Conservation (phyloP, 2,888 invertebrate genomes). For the Nomada ruficornis region DNA sequence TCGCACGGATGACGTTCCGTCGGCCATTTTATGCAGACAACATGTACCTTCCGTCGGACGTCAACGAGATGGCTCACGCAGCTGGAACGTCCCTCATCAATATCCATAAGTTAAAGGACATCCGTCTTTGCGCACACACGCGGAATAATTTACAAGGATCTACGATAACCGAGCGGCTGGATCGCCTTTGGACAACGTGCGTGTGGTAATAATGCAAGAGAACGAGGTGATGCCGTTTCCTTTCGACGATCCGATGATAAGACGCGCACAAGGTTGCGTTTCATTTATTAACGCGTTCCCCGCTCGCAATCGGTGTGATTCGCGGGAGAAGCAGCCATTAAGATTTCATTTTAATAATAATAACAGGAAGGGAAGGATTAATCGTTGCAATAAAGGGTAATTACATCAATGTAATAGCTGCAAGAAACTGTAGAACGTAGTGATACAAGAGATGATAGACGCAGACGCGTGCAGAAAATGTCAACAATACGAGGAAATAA, state of each 20-base stretch:
- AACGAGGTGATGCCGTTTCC: slow-evolving; percentile 34
- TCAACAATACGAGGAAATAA: too few species aligned
- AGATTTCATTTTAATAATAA: too few species aligned
- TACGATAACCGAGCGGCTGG: slow-evolving; percentile 28
- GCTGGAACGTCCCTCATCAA: slow-evolving; percentile 56
- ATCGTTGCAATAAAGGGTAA: too few species aligned
- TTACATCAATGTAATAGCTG: too few species aligned
- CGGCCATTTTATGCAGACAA: slow-evolving; percentile 48
- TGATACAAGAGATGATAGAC: too few species aligned
- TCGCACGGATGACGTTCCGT: slow-evolving; percentile 45
- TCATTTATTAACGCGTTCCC: background rate
- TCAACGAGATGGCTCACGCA: slow-evolving; percentile 44
- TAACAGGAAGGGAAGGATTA: too few species aligned
- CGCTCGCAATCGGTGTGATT: too few species aligned
- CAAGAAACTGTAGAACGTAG: too few species aligned
- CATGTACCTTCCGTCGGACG: slow-evolving; percentile 45
- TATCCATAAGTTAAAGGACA: slow-evolving; percentile 68
- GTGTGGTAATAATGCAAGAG: slow-evolving; percentile 30
- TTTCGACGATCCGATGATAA: slow-evolving; percentile 21
- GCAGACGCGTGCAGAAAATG: too few species aligned
- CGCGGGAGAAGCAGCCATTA: too few species aligned
- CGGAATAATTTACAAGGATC: slow-evolving; percentile 58
- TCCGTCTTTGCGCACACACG: slow-evolving; percentile 59
- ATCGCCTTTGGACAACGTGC: slow-evolving; percentile 35
- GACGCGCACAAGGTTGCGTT: background rate